phyloP scores from a whole-genome alignment of 2,797 vertebrate species.

The Nasua narica region DNA sequence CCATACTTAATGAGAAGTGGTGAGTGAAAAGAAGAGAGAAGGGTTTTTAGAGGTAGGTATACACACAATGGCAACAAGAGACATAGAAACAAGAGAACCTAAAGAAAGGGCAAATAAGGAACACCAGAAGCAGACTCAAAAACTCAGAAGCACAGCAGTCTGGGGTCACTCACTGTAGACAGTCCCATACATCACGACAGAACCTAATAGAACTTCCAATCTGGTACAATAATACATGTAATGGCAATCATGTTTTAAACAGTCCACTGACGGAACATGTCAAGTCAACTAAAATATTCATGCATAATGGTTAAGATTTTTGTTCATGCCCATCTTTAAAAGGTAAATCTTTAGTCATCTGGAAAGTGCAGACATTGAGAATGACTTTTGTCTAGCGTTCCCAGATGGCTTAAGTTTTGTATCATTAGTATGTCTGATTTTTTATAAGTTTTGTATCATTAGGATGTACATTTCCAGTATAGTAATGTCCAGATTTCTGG shows the following conservation, averaged over 20 bases:
- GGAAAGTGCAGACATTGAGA: neutral
- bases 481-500: neutral
- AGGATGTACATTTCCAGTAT: neutral
- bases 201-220: neutral
- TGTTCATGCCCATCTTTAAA: neutral
- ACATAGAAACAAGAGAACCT: neutral
- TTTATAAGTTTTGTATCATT: neutral
- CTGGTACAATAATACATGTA: neutral
- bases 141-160: neutral
- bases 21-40: neutral
- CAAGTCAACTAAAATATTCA: neutral
- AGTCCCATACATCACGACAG: neutral
- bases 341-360: neutral
- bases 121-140: neutral
- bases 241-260: neutral
- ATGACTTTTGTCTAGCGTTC: neutral
- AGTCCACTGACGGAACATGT: neutral
- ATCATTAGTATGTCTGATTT: neutral
- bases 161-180: neutral
- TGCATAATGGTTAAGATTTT: neutral
- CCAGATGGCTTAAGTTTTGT: neutral
- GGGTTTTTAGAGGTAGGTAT: neutral
- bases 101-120: slow-evolving; percentile 2
- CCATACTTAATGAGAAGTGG: neutral
- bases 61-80: neutral